These are phyloP conservation scores for Ariolimax columbianus DNA, from an alignment of 2,888 invertebrate genomes.

Conservation along the genomic window DNA sequence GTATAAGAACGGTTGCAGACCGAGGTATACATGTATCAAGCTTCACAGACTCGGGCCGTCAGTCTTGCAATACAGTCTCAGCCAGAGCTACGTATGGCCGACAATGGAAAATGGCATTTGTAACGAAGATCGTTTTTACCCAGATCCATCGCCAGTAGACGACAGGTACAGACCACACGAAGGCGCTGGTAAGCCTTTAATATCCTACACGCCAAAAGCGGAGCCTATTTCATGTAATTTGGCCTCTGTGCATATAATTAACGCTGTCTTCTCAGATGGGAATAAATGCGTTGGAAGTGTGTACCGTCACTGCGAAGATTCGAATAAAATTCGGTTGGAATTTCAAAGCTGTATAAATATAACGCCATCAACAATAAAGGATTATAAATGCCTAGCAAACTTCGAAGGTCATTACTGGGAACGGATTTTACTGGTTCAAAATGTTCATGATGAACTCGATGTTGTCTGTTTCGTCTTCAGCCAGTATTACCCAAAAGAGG, in stretches of 20 bases:
- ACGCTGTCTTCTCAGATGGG: conserved; percentile 57
- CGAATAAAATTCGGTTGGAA: conserved; percentile 61
- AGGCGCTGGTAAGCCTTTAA: conserved; percentile 60
- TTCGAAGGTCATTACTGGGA: conserved; percentile 69
- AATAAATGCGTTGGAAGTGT: conserved; percentile 62
- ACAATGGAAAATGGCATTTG: conserved; percentile 54
- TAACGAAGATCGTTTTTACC: conserved; percentile 58
- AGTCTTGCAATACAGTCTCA: conserved; percentile 62
- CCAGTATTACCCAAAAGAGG: conserved; percentile 59
- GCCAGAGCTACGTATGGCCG: conserved; percentile 68
- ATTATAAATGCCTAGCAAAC: conserved; percentile 65
- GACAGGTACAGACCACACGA: conserved; percentile 61
- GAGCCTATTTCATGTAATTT: conserved; percentile 61
- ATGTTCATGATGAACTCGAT: conserved; percentile 56
- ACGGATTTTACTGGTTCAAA: conserved; percentile 66
- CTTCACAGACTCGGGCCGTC: conserved; percentile 60
- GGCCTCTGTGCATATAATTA: conserved; percentile 57
- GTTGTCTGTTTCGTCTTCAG: conserved; percentile 66
- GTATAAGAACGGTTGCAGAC: conserved; percentile 69
- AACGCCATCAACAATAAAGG: conserved; percentile 39
- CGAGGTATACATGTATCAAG: conserved; percentile 66
- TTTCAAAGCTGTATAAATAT: conserved; percentile 44
- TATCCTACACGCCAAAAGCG: conserved; percentile 50
- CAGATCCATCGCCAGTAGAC: conserved; percentile 64
- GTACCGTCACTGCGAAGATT: conserved; percentile 64